Evolutionary conservation across 2,797 vertebrate species (phyloP).

Genomic region (Sternarchorhynchus goeldii): DNA sequence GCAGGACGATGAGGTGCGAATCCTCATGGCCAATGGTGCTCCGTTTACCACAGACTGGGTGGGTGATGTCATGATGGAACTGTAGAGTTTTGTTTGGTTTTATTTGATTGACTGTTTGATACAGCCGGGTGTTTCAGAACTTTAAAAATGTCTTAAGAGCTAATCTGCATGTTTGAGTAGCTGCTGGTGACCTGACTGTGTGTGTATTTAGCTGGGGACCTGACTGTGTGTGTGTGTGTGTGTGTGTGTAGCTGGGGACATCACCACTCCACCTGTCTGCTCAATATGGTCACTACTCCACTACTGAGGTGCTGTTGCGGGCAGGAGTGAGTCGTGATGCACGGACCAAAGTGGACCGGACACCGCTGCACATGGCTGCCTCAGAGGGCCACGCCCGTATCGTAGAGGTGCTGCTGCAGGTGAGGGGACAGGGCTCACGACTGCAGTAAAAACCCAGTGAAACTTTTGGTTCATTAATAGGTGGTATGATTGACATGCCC

Average conservation of each 20-base stretch:
- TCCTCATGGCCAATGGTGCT: slow-evolving; percentile 81
- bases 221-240: slow-evolving; percentile 7
- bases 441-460: too few relatives aligned
- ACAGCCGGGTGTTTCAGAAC: too few relatives aligned
- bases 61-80: slow-evolving; percentile 49
- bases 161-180: not conserved
- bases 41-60: slow-evolving; percentile 91
- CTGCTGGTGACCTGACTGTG: not conserved
- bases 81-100: too few relatives aligned
- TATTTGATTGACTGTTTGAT: too few relatives aligned
- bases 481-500: not conserved
- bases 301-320: slow-evolving; percentile 84
- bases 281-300: slow-evolving; percentile 86
- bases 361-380: slow-evolving; percentile 85
- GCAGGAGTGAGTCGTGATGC: slow-evolving; percentile 88
- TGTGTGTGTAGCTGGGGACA: slow-evolving; percentile 77
- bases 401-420: slow-evolving; percentile 87
- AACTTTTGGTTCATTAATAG: too few relatives aligned
- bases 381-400: slow-evolving; percentile 85
- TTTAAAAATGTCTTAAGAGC: too few relatives aligned
- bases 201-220: not conserved
- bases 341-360: slow-evolving; percentile 87
- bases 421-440: slow-evolving; percentile 49
- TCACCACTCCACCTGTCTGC: slow-evolving; percentile 87
- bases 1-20: slow-evolving; percentile 87